Evolutionary conservation across 1,140 invertebrate species (phyloP).

Genomic region (Cherax quadricarinatus): DNA sequence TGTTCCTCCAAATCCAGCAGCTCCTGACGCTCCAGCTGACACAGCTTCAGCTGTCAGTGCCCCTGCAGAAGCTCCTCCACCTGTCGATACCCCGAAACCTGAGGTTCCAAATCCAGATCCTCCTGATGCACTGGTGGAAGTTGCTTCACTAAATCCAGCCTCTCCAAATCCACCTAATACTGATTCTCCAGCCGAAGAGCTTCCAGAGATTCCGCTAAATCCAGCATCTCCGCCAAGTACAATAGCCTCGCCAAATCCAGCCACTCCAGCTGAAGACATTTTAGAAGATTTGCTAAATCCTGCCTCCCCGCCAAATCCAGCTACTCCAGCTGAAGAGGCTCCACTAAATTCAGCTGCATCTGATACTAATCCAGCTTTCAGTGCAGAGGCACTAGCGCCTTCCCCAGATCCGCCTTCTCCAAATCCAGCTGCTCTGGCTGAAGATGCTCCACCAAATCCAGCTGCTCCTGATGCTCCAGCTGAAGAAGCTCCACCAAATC

Average conservation of each 20-base stretch:
- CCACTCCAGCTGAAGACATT: too few relatives aligned
- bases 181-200: not conserved
- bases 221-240: not conserved
- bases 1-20: too few relatives aligned
- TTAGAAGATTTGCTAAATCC: not conserved
- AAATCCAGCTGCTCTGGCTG: too few relatives aligned
- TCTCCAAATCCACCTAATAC: not conserved
- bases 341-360: not conserved
- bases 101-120: too few relatives aligned
- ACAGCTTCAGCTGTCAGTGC: too few relatives aligned
- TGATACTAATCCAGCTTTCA: not conserved
- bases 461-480: not conserved
- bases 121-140: too few relatives aligned
- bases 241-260: not conserved
- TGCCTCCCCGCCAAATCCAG: too few relatives aligned
- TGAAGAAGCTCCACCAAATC: not conserved
- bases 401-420: not conserved
- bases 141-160: not conserved
- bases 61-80: too few relatives aligned
- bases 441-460: not conserved
- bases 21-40: too few relatives aligned
- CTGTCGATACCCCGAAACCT: too few relatives aligned
- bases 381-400: not conserved
- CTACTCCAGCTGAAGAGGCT: not conserved
- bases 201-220: not conserved